These are phyloP conservation scores for Cabera pusaria DNA, from an alignment of 2,888 invertebrate genomes.

Conservation along the genomic window DNA sequence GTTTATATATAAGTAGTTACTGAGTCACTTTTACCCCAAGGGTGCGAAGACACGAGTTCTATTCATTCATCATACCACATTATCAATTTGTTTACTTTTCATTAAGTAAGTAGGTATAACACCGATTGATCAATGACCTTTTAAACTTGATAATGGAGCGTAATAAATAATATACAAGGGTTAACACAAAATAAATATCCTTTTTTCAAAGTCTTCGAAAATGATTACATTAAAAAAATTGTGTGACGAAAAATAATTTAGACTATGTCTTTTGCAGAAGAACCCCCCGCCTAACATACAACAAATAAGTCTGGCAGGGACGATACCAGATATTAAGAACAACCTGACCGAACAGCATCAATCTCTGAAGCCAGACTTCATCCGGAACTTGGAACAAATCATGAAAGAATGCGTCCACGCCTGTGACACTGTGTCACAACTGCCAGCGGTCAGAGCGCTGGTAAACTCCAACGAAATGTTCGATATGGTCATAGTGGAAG, in stretches of 20 bases:
- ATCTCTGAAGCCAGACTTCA: conserved; percentile 62
- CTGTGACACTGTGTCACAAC: conserved; percentile 66
- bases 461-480: conserved; percentile 61
- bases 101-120: too few species aligned
- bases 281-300: conserved; percentile 63
- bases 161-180: too few species aligned
- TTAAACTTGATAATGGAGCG: too few species aligned
- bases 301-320: conserved; percentile 75
- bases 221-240: too few species aligned
- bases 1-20: too few species aligned
- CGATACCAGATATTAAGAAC: conserved; percentile 71
- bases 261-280: conserved; percentile 70
- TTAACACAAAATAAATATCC: too few species aligned
- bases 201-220: too few species aligned
- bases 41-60: conserved; percentile 32
- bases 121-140: too few species aligned
- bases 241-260: too few species aligned
- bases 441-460: conserved; percentile 61
- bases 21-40: too few species aligned
- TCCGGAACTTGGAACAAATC: conserved; percentile 69
- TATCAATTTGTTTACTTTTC: conserved; percentile 24
- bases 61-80: conserved; percentile 27
- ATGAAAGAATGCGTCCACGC: conserved; percentile 73
- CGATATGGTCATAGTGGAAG: conserved; percentile 73
- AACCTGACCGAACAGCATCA: conserved; percentile 63